Conservation (phyloP, 2,797 vertebrate genomes). For the Macrochelys suwanniensis region DNA sequence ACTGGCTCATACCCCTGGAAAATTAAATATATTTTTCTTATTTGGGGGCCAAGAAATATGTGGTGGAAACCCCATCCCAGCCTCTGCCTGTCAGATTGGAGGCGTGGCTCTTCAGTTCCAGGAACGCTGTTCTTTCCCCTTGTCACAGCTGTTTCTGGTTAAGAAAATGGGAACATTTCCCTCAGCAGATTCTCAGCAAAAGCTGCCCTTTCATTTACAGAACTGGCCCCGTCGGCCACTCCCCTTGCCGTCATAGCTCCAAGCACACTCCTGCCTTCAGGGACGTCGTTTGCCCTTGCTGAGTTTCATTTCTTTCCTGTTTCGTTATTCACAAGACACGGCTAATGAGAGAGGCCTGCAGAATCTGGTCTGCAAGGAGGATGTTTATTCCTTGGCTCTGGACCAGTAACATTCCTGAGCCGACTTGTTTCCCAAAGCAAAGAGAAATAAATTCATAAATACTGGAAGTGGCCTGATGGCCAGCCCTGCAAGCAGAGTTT, state of each 20-base stretch:
- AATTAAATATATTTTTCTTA: conserved; percentile 49
- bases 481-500: neutral
- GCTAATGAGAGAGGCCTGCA: neutral
- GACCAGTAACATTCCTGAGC: neutral
- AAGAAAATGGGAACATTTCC: conserved; percentile 44
- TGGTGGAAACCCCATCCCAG: neutral
- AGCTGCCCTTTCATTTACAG: conserved; percentile 51
- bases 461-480: neutral
- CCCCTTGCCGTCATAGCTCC: neutral
- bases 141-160: conserved; percentile 62
- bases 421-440: neutral
- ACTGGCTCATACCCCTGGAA: conserved; percentile 65
- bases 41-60: neutral
- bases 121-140: conserved; percentile 29
- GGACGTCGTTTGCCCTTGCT: neutral
- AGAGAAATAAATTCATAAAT: neutral
- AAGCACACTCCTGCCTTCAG: neutral
- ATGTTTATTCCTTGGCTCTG: conserved; percentile 12
- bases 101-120: conserved; percentile 38
- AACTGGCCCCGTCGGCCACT: neutral
- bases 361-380: neutral
- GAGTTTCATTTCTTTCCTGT: neutral
- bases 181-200: conserved; percentile 39
- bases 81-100: neutral
- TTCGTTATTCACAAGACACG: neutral